Base-by-base conservation (phyloP, 2,888 invertebrate genomes). In the Monopis laevigella region DNA sequence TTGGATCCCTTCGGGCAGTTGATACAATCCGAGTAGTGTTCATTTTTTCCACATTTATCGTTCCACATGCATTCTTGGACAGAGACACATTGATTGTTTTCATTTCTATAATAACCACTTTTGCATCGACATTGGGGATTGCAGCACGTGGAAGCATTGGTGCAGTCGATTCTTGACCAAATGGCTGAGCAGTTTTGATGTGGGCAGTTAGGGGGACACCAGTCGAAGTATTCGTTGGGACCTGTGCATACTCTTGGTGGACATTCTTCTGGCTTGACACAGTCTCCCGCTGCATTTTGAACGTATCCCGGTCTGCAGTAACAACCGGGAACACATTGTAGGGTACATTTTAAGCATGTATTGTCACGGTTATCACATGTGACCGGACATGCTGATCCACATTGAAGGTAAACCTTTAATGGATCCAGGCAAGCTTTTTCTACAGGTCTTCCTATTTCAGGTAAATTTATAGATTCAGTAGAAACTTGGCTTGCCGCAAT, bases 71-170 rank as follows among this genome's bases (percentile, higher is more conserved):
- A 43, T 5, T 40, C 21, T 1, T 43, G 11, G 10, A 19, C 21
- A 8, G 43, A 19, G 2, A 43, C 39, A 19, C 43, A 43, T 1
- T n/a, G 13, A 2, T 24, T 29, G 14, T 28, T 28, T 13, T 35
- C 28, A 17, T 40, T 40, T 21, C 40, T 43, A 2, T 17, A 24
- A 12, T 27, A 27, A 16, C 36, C 40, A 8, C 17, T 14, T 10
- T 18, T 24, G 17, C 43, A 43, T 13, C 32, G 32, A 10, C 65
- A 63, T 34, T 50, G 47, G 3, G 64, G 61, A 11, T 46, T 41
- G 36, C 55, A 56, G 2, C 16, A 24, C 8, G 26, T n/a, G 6
- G 13, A 11, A n/a, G 11, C 6, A 3, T 14, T 5, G 11, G 12
- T 12, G 26, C 39, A 39, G 4, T 26, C 14, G 16, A 26, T 27